Base-by-base conservation (phyloP, 2,113 vertebrate genomes). In the Clupea harengus region DNA sequence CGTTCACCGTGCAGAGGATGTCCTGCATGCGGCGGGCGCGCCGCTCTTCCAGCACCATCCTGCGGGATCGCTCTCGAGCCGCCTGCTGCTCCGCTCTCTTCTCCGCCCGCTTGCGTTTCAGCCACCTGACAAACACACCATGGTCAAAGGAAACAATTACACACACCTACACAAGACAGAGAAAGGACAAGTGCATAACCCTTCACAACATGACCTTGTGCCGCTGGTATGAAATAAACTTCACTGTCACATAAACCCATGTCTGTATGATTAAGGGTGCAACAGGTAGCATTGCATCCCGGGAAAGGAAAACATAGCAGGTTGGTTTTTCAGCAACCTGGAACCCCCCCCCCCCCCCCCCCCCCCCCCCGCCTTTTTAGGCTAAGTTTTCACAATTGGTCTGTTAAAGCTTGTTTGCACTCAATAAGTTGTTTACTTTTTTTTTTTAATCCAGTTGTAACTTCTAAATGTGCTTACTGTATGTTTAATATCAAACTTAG, bases 61-160 rank as follows among this genome's bases (percentile, higher is more conserved):
- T 96, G 86, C 96, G 95, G 1, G 92, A 93, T 87, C 94, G 94
- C 88, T 98, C 97, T 88, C 96, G 96, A 85, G 94, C 93, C 22
- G 92, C 95, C 75, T 96, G 94, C 88, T 97, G 95, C 91, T 97
- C 96, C 0, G 90, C 93, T n/a, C 92, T 90, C 93, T 98, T 98
- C 88, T 99, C 97, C 7, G 90, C 92, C 83, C 94, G 95, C 92
- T 99, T 99, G 84, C 91, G 93, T 91, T 91, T 96, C 81, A 99
- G 92, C 98, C 98, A 99, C 83, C 98, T 99, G 92, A 72, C 64
- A 32, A 60, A 13, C 64, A 72, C 64, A 72, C 10, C 64, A 72
- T 11, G 25, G 25, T 32, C 32, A 15, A 10, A 78, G 28, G 39
- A 5, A 78, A 32, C 10, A 9, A 75, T 28, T 39, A 44, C 72